Conservation (phyloP, 2,797 vertebrate species). For the Cebuella pygmaea region DNA sequence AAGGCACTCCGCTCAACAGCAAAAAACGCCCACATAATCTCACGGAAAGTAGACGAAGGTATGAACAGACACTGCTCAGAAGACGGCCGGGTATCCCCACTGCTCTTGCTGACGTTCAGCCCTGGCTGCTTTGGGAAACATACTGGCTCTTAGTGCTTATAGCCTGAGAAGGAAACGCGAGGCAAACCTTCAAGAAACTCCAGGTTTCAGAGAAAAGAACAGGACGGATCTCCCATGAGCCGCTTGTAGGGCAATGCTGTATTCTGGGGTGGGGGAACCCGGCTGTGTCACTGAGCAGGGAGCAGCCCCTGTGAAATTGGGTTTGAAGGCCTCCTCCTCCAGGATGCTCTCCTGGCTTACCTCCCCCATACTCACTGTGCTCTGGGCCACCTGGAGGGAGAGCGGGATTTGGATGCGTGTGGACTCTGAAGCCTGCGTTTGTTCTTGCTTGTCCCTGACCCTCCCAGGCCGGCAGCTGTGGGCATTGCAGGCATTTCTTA, state of each 20-base stretch:
- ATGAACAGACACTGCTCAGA: not conserved
- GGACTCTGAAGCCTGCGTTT: rapidly evolving
- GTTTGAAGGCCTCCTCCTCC: not conserved
- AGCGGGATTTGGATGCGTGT: not conserved
- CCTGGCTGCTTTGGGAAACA: not conserved
- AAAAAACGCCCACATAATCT: too few relatives aligned
- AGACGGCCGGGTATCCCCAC: not conserved
- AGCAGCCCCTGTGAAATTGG: not conserved
- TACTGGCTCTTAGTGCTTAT: rapidly evolving
- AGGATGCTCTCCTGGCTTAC: not conserved
- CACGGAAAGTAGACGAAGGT: not conserved
- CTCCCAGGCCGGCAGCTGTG: not conserved
- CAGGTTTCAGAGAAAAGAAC: not conserved
- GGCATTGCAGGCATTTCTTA: rapidly evolving
- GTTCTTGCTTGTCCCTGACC: rapidly evolving
- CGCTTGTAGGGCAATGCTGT: rapidly evolving
- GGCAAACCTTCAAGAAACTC: rapidly evolving
- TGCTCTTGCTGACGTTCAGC: too few relatives aligned
- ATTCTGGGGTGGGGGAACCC: not conserved
- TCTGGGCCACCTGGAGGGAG: not conserved
- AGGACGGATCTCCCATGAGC: rapidly evolving
- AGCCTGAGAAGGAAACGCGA: rapidly evolving
- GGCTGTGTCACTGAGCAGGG: not conserved
- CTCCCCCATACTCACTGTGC: rapidly evolving
- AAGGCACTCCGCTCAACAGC: not conserved